A percentile compares a stretch with the other conserved stretches of the same genome.
Evolutionary conservation across 1,140 invertebrate species (phyloP).

Genomic region (Meloidogyne chitwoodi): DNA sequence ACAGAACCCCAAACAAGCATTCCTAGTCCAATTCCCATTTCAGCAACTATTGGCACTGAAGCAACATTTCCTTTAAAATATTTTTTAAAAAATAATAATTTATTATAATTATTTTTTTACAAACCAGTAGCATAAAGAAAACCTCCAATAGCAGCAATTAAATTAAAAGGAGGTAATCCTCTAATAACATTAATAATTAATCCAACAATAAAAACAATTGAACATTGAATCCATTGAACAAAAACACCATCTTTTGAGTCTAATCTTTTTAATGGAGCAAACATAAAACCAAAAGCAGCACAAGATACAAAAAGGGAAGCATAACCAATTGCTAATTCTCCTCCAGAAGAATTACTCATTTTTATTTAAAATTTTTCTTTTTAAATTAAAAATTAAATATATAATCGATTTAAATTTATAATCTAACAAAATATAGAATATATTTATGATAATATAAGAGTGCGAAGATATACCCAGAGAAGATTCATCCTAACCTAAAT

Average conservation of each 20-base stretch:
- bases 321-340: constrained; percentile 34
- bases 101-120: neutral
- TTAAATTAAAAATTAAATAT: no score
- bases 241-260: constrained; percentile 53
- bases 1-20: constrained; percentile 36
- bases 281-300: constrained; percentile 47
- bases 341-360: constrained; percentile 6
- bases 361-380: neutral
- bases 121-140: constrained; percentile 54
- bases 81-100: constrained; percentile 1
- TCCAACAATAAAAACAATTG: constrained; percentile 47
- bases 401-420: no score
- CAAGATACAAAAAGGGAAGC: constrained; percentile 42
- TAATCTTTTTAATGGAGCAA: constrained; percentile 41
- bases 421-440: no score
- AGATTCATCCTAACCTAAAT: no score
- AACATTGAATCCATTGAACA: constrained; percentile 56
- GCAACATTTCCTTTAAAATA: constrained; percentile 14
- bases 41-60: constrained; percentile 28
- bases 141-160: constrained; percentile 46
- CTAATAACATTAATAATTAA: constrained; percentile 48
- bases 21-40: constrained; percentile 31
- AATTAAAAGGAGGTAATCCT: constrained; percentile 47
- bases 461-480: no score
- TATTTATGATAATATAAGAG: no score